These are phyloP conservation scores for Syrmaticus mikado DNA, from an alignment of 2,113 vertebrate genomes.

Conservation along the genomic window DNA sequence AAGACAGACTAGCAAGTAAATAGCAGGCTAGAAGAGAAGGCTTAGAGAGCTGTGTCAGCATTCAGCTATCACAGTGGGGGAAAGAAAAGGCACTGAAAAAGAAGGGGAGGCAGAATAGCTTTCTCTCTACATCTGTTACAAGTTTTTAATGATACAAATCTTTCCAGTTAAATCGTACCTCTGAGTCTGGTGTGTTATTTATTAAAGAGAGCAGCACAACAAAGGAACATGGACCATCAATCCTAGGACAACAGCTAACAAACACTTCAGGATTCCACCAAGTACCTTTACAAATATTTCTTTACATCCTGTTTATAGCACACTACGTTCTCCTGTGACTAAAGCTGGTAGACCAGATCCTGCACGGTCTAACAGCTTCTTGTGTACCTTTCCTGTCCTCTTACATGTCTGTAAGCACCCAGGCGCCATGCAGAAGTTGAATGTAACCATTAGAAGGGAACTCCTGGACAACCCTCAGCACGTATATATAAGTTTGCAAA, in stretches of 20 bases:
- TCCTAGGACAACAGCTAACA: not conserved
- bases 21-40: not conserved
- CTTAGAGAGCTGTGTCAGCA: not conserved
- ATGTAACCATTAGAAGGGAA: not conserved
- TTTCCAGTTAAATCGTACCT: not conserved
- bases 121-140: not conserved
- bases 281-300: slow-evolving; percentile 3
- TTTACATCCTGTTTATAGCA: slow-evolving; percentile 11
- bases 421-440: slow-evolving; percentile 23
- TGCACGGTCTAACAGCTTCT: slow-evolving; percentile 4
- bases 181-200: not conserved
- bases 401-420: not conserved
- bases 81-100: not conserved
- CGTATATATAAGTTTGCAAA: slow-evolving; percentile 20
- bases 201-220: not conserved
- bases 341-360: slow-evolving; percentile 18
- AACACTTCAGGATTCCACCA: not conserved
- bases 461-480: slow-evolving; percentile 24
- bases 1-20: not conserved
- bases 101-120: not conserved
- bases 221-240: not conserved
- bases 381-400: not conserved
- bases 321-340: not conserved
- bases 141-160: not conserved
- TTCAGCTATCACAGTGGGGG: not conserved